Percentiles rank a stretch among this genome's conserved stretches.
Conservation (phyloP, 1,140 invertebrate genomes). For the Brachionus calyciflorus region DNA sequence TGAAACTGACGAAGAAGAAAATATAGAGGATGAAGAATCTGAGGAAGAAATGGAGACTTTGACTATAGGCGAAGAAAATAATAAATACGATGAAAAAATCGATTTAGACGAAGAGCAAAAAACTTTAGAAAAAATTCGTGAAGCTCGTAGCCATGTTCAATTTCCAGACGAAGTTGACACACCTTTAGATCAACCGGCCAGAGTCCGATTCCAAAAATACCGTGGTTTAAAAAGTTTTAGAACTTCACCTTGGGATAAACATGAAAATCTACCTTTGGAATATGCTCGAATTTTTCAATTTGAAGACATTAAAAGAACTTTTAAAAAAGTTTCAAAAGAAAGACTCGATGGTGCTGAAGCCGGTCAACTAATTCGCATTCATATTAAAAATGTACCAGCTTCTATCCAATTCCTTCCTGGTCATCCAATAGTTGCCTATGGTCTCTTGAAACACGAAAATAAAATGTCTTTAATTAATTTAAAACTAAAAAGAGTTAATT, state of each 20-base stretch:
- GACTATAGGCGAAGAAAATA: constrained; percentile 49
- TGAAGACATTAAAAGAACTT: constrained; percentile 82
- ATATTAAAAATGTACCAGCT: constrained; percentile 64
- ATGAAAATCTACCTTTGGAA: constrained; percentile 90
- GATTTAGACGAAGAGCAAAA: constrained; percentile 66
- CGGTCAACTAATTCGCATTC: constrained; percentile 79
- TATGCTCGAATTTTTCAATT: constrained; percentile 93
- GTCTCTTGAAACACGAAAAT: constrained; percentile 83
- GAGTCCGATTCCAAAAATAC: constrained; percentile 80
- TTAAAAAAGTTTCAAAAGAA: constrained; percentile 67
- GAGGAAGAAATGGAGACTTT: constrained; percentile 47
- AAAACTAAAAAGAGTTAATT: constrained; percentile 69
- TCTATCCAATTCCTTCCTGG: background rate
- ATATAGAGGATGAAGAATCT: constrained; percentile 3
- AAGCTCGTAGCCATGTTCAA: constrained; percentile 75
- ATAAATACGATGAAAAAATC: constrained; percentile 61
- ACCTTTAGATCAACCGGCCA: constrained; percentile 65
- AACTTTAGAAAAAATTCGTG: constrained; percentile 65
- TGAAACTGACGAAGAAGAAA: constrained; percentile 48
- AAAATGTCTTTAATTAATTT: constrained; percentile 94
- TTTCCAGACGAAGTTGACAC: constrained; percentile 99
- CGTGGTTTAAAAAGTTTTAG: constrained; percentile 89
- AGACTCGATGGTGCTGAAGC: constrained; percentile 60
- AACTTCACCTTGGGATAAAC: constrained; percentile 87
- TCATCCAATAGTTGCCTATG: constrained; percentile 51